Percentiles rank a stretch among this genome's conserved stretches.
Conservation (phyloP, 2,113 vertebrate genomes). For the Puma concolor region DNA sequence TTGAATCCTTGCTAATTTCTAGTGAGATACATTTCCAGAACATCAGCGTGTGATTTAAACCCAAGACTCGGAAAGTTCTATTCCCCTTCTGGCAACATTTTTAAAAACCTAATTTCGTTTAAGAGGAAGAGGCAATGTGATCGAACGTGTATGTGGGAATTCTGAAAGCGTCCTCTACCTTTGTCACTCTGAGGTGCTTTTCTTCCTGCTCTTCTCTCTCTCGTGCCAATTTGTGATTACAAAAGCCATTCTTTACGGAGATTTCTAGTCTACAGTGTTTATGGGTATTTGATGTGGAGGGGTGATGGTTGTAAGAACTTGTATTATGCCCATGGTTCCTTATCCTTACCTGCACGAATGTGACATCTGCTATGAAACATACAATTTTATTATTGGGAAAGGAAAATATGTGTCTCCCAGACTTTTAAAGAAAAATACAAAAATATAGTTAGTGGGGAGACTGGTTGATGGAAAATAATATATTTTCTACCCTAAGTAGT, state of each 20-base stretch:
- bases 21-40: conserved; percentile 30
- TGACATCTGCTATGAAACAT: conserved; percentile 14
- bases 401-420: not conserved
- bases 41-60: conserved; percentile 1
- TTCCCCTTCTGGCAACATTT: conserved; percentile 40
- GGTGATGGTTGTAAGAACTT: not conserved
- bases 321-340: conserved; percentile 26
- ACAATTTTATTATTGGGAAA: conserved; percentile 32
- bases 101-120: not conserved
- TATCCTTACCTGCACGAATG: conserved; percentile 17
- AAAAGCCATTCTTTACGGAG: not conserved
- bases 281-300: not conserved
- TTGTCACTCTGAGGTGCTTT: not conserved
- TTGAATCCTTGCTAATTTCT: conserved; percentile 50
- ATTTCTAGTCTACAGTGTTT: not conserved
- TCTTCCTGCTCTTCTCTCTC: not conserved
- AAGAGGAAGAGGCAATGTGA: not conserved
- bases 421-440: conserved; percentile 45
- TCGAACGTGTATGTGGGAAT: not conserved
- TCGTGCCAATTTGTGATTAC: not conserved
- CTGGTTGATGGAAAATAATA: conserved; percentile 12
- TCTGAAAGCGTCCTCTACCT: not conserved
- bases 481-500: not conserved
- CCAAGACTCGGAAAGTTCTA: conserved; percentile 43
- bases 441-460: conserved; percentile 1